Base-by-base conservation (phyloP, 2,888 invertebrate species). In the Lapara coniferarum region DNA sequence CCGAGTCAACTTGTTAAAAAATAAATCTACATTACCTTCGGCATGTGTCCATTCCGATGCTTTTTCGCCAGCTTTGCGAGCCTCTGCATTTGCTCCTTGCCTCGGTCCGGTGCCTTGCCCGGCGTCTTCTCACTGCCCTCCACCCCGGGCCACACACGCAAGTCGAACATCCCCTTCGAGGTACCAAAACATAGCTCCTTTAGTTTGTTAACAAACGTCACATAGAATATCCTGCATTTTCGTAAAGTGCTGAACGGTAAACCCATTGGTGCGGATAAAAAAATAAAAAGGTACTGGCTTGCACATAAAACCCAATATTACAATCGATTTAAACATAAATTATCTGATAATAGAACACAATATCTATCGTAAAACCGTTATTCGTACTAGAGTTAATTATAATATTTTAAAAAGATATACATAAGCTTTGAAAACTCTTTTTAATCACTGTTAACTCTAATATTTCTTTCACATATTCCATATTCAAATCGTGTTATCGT, bases 1-100 rank as follows among this genome's bases (percentile, higher is more conserved):
- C n/a, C 25, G 2, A 25, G 1, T 25, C 25, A 25, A 25, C 25
- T 25, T 25, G 25, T 25, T 25, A 25, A 25, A 25, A 25, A 25
- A 25, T 25, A 37, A 37, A 37, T 37, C 8, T 37, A 37, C 37
- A 37, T 37, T 81, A 95, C 96, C 94, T 98, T 98, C 51, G 97
- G 97, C 91, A 99, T 97, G 83, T 98, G 98, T 13, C 99, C 99
- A 87, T 98, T 98, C 70, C 98, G 94, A 86, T 99, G 98, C 84
- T 98, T 98, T 89, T 99, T 99, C 0, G 97, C 97, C 59, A 99
- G 91, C 92, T 98, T 98, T 0, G 97, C 97, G 1, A 99, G 92
- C 57, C 97, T 91, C 83, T 97, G 97, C 97, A 98, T 98, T 87
- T 97, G 97, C 72, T 97, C 97, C 86, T 97, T 97, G 67, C 96